phyloP scores from a whole-genome alignment of 1,140 invertebrate species.

The Planococcus citri region DNA sequence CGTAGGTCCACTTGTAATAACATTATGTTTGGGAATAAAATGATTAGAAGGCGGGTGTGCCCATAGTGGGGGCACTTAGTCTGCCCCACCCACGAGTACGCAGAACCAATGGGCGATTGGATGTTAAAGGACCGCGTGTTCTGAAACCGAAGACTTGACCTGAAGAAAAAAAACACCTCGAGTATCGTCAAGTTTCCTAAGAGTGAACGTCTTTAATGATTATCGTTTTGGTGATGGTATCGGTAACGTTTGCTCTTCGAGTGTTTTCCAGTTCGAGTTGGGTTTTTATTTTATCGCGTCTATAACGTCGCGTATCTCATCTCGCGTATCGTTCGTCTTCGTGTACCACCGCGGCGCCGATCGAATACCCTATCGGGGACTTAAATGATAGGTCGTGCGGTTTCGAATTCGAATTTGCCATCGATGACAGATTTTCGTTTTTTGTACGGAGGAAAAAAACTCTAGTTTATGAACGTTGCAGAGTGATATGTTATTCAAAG shows the following conservation, averaged over 20 bases:
- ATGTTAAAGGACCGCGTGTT: background rate
- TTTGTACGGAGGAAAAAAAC: background rate
- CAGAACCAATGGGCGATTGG: background rate
- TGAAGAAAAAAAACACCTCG: background rate
- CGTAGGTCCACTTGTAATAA: background rate
- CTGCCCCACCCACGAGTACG: background rate
- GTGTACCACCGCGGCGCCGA: no score
- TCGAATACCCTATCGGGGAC: background rate
- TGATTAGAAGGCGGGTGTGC: background rate
- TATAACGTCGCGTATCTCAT: no score
- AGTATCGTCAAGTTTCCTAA: background rate
- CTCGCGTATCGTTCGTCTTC: background rate
- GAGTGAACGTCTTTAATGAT: background rate
- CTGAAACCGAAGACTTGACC: background rate
- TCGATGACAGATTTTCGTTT: background rate
- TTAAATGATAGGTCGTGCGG: background rate
- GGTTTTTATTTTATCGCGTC: background rate
- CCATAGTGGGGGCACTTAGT: background rate
- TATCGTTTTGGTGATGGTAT: background rate
- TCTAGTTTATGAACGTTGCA: background rate
- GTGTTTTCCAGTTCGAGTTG: no score
- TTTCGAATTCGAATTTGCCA: background rate
- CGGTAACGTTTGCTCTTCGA: background rate
- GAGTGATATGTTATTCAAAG: conserved; percentile 24
- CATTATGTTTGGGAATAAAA: background rate